phyloP scores from a whole-genome alignment of 37 sponge, comb jelly and placozoan genomes.

The Mnemiopsis leidyi region DNA sequence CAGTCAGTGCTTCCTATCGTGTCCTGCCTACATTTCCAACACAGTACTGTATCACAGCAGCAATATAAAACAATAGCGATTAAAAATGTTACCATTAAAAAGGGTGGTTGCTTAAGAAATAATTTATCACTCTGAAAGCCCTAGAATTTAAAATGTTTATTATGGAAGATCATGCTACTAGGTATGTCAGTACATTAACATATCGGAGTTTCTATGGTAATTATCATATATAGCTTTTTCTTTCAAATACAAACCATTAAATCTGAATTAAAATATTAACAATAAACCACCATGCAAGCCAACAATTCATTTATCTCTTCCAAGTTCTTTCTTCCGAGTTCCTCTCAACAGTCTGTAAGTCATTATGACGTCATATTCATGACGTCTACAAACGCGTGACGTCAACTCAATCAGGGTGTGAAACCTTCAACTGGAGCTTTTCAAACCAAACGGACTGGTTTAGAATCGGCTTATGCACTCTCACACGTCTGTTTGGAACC shows the following conservation, averaged over 20 bases:
- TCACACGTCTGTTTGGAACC: conserved; percentile 12
- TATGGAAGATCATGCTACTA: background rate
- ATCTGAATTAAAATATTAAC: conserved; percentile 34
- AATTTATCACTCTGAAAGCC: background rate
- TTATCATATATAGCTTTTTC: background rate
- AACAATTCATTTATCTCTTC: background rate
- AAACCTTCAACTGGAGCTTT: background rate
- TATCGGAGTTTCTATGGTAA: background rate
- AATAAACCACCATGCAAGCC: background rate
- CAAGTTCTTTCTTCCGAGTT: background rate
- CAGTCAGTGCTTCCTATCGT: background rate
- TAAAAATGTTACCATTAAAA: background rate
- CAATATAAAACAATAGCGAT: background rate
- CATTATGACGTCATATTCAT: background rate
- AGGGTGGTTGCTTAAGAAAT: background rate
- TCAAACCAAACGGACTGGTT: background rate
- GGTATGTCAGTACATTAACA: background rate
- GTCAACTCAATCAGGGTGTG: background rate
- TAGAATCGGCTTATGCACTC: background rate
- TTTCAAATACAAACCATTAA: conserved; percentile 15
- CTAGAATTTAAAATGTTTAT: background rate
- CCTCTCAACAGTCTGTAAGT: background rate
- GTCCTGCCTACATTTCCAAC: background rate
- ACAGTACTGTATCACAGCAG: background rate
- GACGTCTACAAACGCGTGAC: background rate